phyloP scores from a whole-genome alignment of 1,140 invertebrate species.

The Hylaeus volcanicus region DNA sequence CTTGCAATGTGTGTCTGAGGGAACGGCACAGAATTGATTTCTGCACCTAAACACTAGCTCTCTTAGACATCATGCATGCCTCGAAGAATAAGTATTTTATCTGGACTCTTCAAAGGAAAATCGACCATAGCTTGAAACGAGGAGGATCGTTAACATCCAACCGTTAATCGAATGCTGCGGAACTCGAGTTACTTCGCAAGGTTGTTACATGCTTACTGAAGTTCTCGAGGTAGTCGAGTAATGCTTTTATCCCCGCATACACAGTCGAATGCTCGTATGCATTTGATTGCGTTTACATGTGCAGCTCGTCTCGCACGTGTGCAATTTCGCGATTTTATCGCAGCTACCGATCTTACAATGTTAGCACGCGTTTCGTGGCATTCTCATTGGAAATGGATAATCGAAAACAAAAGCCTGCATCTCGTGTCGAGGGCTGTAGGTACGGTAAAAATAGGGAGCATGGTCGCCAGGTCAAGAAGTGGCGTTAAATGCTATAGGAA shows the following conservation, averaged over 20 bases:
- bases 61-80: too few species aligned
- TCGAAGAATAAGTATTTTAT: too few species aligned
- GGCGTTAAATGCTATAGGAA: too few species aligned
- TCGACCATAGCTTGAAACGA: too few species aligned
- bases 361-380: slow-evolving; percentile 48
- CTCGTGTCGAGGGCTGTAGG: background rate
- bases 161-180: background rate
- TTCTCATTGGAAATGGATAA: slow-evolving; percentile 41
- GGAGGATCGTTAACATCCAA: too few species aligned
- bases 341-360: slow-evolving; percentile 50
- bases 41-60: too few species aligned
- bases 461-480: too few species aligned
- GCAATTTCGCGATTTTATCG: slow-evolving; percentile 50
- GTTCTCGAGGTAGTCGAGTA: slow-evolving; percentile 9
- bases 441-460: too few species aligned
- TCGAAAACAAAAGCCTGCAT: slow-evolving; percentile 35
- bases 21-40: too few species aligned
- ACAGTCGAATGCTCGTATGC: background rate
- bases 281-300: slow-evolving; percentile 21
- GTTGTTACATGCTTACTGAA: slow-evolving; percentile 35
- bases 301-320: slow-evolving; percentile 25
- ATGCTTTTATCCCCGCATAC: slow-evolving; percentile 42
- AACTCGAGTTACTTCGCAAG: background rate
- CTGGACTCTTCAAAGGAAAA: too few species aligned
- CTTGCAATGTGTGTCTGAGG: too few species aligned